phyloP scores from a whole-genome alignment of 2,113 vertebrate genomes.

The Puffinus mauretanicus region DNA sequence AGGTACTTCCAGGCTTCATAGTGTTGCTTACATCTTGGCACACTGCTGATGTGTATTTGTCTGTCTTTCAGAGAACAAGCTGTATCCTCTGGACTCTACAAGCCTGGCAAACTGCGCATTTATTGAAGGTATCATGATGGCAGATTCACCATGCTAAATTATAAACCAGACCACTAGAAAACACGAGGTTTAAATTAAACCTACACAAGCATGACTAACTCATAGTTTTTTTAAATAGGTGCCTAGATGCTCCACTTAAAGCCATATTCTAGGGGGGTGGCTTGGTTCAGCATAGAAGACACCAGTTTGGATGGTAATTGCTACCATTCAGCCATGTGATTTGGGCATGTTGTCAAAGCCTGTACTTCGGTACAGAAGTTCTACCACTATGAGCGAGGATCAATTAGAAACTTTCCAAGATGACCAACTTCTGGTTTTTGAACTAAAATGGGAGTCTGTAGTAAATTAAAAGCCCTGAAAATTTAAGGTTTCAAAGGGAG shows the following conservation, averaged over 20 bases:
- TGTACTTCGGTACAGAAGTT: not conserved
- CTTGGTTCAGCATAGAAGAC: not conserved
- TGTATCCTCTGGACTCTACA: slow-evolving; percentile 83
- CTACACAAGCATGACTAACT: not conserved
- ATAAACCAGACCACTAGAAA: not conserved
- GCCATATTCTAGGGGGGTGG: not conserved
- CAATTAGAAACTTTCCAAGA: not conserved
- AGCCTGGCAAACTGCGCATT: slow-evolving; percentile 85
- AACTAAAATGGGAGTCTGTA: not conserved
- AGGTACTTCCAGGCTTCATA: not conserved
- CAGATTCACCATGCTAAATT: not conserved
- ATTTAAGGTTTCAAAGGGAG: not conserved
- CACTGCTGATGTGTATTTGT: not conserved
- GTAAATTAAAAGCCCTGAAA: not conserved
- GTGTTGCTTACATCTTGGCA: not conserved
- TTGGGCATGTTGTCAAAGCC: not conserved
- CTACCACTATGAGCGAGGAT: not conserved
- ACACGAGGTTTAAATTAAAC: not conserved
- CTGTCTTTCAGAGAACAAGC: slow-evolving; percentile 77
- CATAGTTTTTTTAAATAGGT: not conserved
- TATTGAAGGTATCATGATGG: slow-evolving; percentile 74
- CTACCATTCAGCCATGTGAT: not conserved
- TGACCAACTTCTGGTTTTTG: not conserved
- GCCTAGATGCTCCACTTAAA: not conserved
- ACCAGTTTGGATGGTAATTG: not conserved